Percentiles rank a stretch among this genome's conserved stretches.
These are phyloP conservation scores for Catalaphyllia jardinei DNA, from an alignment of 64 coral and sea anemone species.

Conservation along the genomic window DNA sequence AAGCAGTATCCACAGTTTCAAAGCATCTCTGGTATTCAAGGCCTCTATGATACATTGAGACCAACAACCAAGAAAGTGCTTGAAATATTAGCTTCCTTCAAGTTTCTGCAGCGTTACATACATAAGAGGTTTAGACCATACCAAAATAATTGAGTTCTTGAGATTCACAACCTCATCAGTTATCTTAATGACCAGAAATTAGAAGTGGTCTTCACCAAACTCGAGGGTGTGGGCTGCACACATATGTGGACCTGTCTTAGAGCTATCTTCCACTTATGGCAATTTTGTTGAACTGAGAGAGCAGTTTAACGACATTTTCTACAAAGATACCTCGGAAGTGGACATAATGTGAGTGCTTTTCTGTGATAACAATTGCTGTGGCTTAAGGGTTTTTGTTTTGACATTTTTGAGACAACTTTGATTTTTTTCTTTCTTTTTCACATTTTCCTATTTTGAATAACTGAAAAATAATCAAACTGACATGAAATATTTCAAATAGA, in stretches of 20 bases:
- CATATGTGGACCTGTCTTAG: conserved; percentile 63
- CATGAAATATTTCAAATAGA: too few species aligned
- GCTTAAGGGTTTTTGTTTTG: too few species aligned
- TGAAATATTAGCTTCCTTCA: conserved; percentile 26
- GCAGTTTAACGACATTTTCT: conserved; percentile 64
- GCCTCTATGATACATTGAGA: conserved; percentile 39
- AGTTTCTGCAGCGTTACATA: conserved; percentile 55
- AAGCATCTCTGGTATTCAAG: conserved; percentile 5
- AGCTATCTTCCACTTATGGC: conserved; percentile 45
- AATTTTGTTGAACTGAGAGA: conserved; percentile 68
- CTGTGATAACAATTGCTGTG: too few species aligned
- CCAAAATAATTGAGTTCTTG: conserved; percentile 55
- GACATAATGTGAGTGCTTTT: conserved; percentile 15
- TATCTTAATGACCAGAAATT: conserved; percentile 50
- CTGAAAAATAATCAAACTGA: too few species aligned
- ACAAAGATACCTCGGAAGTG: conserved; percentile 26
- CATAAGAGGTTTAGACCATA: conserved; percentile 66
- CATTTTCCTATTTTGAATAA: too few species aligned
- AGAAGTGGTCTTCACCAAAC: conserved; percentile 34
- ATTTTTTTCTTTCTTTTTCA: not conserved
- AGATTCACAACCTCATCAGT: conserved; percentile 61
- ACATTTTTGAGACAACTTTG: too few species aligned
- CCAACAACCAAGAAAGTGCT: conserved; percentile 70
- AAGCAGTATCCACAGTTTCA: conserved; percentile 57
- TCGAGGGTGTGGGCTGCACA: conserved; percentile 56